Base-by-base conservation (phyloP, 2,888 invertebrate species). In the Drosophila neotestacea region DNA sequence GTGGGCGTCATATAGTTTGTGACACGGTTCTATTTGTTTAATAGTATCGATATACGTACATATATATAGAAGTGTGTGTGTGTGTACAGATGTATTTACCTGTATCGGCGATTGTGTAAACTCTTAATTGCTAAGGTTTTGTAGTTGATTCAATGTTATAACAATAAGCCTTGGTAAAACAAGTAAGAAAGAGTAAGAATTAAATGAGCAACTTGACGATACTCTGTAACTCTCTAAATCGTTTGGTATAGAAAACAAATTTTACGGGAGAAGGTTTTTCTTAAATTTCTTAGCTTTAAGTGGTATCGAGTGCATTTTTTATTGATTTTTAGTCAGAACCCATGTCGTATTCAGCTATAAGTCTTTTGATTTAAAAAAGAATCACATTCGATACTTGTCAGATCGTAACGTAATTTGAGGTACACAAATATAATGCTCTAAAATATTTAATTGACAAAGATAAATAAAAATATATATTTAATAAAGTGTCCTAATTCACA, bases 1-100 rank as follows among this genome's bases (percentile, higher is more conserved):
- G 89, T 84, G 88, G 83, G 83, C 79, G 88, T 68, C 65, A 56
- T 69, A 52, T 60, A 64, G 48, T 70, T 70, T 70, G 44, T 60
- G 68, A 16, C 63, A 44, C 75, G 73, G 84, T 86, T 86, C 81
- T 88, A 46, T 27, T 46, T 56, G 10, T 13, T 13, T 16, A 32
- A n/a, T 51, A 27, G 16, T 41, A 61, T 55, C 51, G 41, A 63
- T 54, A 56, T 41, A 39, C 27, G 42, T 46, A 51, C 61, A 27
- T 42, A 32, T 36, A 27, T 30, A 22, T 22, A 22, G 16, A 30
- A 62, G 38, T 39, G 52, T 69, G 38, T 47, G 46, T 55, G 42
- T 42, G 13, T 60, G 30, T 32, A 16, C 28, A 9, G 16, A 10
- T 39, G 6, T 41, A 50, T 66, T 59, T 56, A 64, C 42, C 63